phyloP scores from a whole-genome alignment of 2,113 vertebrate species.

The Terrapene triunguis region DNA sequence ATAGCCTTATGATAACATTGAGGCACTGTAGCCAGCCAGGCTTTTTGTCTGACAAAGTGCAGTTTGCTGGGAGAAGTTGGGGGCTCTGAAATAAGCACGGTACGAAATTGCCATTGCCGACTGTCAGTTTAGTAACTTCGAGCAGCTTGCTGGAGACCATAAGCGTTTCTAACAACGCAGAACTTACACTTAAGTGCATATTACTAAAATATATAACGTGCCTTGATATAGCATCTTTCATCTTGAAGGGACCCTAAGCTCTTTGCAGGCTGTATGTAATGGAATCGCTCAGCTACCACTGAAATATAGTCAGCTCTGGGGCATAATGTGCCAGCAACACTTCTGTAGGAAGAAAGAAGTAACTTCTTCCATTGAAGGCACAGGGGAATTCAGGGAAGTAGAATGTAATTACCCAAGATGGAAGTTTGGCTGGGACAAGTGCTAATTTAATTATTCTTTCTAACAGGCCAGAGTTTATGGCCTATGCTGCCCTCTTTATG shows the following conservation, averaged over 20 bases:
- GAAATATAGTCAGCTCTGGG: constrained; percentile 33
- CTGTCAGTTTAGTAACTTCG: constrained; percentile 64
- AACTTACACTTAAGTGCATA: constrained; percentile 60
- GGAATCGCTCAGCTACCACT: constrained; percentile 35
- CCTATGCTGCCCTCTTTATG: accelerated
- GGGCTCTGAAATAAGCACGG: constrained; percentile 41
- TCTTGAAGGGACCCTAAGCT: constrained; percentile 43
- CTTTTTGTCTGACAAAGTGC: constrained; percentile 62
- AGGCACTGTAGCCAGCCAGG: constrained; percentile 34
- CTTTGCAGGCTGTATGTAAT: constrained; percentile 38
- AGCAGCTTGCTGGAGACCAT: constrained; percentile 39
- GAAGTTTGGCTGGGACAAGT: not conserved
- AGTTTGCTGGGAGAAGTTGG: constrained; percentile 61
- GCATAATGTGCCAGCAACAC: constrained; percentile 40
- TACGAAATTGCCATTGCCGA: constrained; percentile 41
- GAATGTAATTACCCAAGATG: constrained; percentile 42
- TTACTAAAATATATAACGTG: constrained; percentile 57
- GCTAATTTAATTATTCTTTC: not conserved
- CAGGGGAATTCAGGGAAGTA: not conserved
- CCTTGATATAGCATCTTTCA: constrained; percentile 30
- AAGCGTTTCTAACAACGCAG: constrained; percentile 43
- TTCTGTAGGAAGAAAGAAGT: constrained; percentile 22
- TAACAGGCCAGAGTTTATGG: not conserved
- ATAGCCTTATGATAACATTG: constrained; percentile 57
- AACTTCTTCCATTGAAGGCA: constrained; percentile 16